Conservation (phyloP, 1,140 invertebrate species). For the Alviniconcha marisindica region DNA sequence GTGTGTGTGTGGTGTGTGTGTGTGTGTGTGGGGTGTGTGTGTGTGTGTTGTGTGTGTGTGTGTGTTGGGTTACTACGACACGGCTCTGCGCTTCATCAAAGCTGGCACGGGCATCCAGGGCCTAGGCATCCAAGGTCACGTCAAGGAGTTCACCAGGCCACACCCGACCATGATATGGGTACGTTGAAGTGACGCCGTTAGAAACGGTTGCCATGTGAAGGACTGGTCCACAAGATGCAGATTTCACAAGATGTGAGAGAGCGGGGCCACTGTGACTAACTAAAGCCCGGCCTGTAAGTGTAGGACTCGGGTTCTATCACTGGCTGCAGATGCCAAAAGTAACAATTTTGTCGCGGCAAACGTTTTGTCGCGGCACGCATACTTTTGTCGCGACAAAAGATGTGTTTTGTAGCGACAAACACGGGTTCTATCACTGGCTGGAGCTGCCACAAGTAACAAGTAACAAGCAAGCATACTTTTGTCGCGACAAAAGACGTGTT, state of each 20-base stretch:
- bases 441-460: too few species aligned
- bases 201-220: background rate
- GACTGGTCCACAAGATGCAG: background rate
- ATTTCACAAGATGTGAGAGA: background rate
- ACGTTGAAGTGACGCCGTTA: background rate
- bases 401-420: too few species aligned
- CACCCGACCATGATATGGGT: slow-evolving; percentile 27
- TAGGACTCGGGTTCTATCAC: background rate
- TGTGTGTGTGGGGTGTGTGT: background rate
- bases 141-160: slow-evolving; percentile 27
- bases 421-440: too few species aligned
- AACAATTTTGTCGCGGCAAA: too few species aligned
- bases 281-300: background rate
- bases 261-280: background rate
- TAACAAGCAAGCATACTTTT: too few species aligned
- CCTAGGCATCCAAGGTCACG: slow-evolving; percentile 28
- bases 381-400: too few species aligned
- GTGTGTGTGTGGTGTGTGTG: too few species aligned
- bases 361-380: too few species aligned
- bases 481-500: too few species aligned
- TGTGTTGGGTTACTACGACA: slow-evolving; percentile 1
- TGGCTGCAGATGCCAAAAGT: too few species aligned
- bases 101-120: slow-evolving; percentile 8
- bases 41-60: background rate
- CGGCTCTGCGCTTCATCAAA: background rate